Evolutionary conservation across 35 echinoderm and acorn worm genomes (phyloP).

Genomic region (Lytechinus variegatus): DNA sequence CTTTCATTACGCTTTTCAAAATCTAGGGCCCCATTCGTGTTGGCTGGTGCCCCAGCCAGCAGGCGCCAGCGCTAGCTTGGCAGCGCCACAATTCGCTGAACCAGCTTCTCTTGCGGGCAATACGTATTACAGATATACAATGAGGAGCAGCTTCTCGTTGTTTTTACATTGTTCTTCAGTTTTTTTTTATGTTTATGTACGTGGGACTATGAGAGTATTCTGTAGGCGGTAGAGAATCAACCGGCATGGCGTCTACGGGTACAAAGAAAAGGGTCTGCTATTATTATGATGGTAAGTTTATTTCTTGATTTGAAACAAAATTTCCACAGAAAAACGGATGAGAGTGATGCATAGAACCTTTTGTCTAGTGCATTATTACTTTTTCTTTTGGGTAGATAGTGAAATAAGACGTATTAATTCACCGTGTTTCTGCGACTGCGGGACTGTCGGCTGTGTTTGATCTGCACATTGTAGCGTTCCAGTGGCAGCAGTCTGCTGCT

Average conservation of each 20-base stretch:
- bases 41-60: no score
- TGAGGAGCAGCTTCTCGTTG: not conserved
- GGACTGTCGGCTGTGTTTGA: no score
- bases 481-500: no score
- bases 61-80: no score
- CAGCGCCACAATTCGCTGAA: not conserved
- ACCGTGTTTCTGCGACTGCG: no score
- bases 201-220: conserved; percentile 46
- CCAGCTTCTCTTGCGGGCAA: not conserved
- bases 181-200: not conserved
- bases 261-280: conserved; percentile 96
- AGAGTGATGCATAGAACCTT: not conserved
- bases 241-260: conserved; percentile 82
- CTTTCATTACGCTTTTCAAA: no score
- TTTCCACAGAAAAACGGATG: not conserved
- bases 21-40: no score
- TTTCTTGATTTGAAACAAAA: not conserved
- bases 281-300: conserved; percentile 94
- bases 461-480: no score
- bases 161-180: not conserved
- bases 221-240: conserved; percentile 27
- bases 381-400: not conserved
- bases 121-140: not conserved
- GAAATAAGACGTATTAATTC: no score
- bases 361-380: not conserved